These are phyloP conservation scores for Orchesella flavescens DNA, from an alignment of 2,888 invertebrate genomes.

Conservation along the genomic window DNA sequence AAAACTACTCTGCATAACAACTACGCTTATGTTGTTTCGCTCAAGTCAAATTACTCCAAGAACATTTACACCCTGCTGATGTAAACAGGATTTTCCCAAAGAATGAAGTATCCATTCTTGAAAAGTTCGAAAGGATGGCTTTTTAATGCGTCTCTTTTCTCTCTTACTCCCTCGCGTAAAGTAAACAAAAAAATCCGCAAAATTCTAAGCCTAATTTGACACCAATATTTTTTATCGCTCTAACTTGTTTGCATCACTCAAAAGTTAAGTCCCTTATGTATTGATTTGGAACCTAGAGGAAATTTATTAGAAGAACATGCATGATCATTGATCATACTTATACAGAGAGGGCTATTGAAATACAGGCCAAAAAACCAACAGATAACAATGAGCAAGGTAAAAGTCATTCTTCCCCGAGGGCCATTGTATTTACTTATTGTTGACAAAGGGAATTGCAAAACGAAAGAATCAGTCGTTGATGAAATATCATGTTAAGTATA, in stretches of 20 bases:
- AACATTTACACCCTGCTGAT: constrained; percentile 47
- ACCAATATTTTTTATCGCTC: neutral
- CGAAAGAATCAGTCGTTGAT: neutral
- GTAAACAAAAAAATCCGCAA: neutral
- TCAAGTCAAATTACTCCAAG: constrained; percentile 39
- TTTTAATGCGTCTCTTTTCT: constrained; percentile 1
- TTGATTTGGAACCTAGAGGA: no score
- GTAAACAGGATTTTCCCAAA: constrained; percentile 49
- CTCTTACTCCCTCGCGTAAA: constrained; percentile 7
- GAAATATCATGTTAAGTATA: no score
- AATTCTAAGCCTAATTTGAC: constrained; percentile 31
- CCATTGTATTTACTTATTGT: neutral
- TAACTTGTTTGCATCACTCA: no score
- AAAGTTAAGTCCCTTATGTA: no score
- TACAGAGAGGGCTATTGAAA: no score
- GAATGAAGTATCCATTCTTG: constrained; percentile 29
- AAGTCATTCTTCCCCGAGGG: neutral
- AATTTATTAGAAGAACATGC: no score
- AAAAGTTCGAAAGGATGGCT: constrained; percentile 33
- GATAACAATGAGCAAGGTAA: neutral
- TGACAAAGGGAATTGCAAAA: neutral
- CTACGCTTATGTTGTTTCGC: constrained; percentile 13
- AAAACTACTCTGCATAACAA: constrained; percentile 20
- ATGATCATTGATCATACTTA: no score
- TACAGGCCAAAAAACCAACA: no score